Conservation (phyloP, 2,888 invertebrate species). For the Aradus depressus region DNA sequence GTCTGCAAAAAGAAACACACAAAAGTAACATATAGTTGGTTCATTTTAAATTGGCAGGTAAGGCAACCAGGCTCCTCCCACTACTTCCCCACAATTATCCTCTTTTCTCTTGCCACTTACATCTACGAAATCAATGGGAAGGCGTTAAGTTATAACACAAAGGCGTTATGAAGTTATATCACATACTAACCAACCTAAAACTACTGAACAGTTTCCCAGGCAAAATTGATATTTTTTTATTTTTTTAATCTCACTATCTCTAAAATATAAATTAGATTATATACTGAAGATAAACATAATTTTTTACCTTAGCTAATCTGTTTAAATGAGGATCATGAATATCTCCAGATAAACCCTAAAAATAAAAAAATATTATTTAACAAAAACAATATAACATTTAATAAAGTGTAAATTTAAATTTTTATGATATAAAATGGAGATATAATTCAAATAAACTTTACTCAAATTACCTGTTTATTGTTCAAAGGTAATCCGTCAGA, state of each 20-base stretch:
- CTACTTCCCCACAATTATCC: background rate
- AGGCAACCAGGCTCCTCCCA: too few relatives aligned
- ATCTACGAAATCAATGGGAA: too few relatives aligned
- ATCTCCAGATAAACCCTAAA: constrained; percentile 20
- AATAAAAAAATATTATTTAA: constrained; percentile 2
- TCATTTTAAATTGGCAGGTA: too few relatives aligned
- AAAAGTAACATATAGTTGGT: too few relatives aligned
- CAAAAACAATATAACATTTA: background rate
- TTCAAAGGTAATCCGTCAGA: constrained; percentile 30
- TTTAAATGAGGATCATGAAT: constrained; percentile 22
- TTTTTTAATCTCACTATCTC: too few relatives aligned
- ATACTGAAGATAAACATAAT: background rate
- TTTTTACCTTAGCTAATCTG: constrained; percentile 27
- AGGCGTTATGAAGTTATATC: too few relatives aligned
- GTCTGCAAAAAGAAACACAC: constrained; percentile 28
- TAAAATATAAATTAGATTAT: too few relatives aligned
- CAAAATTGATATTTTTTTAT: too few relatives aligned
- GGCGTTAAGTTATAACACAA: too few relatives aligned
- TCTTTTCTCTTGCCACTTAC: too few relatives aligned
- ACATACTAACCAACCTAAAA: too few relatives aligned
- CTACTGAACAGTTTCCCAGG: too few relatives aligned
- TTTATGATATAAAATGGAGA: background rate
- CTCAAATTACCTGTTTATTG: constrained; percentile 7
- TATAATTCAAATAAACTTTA: background rate
- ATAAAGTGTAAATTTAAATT: background rate